Conservation (phyloP, 2,888 invertebrate species). For the Drosophila ustulata region DNA sequence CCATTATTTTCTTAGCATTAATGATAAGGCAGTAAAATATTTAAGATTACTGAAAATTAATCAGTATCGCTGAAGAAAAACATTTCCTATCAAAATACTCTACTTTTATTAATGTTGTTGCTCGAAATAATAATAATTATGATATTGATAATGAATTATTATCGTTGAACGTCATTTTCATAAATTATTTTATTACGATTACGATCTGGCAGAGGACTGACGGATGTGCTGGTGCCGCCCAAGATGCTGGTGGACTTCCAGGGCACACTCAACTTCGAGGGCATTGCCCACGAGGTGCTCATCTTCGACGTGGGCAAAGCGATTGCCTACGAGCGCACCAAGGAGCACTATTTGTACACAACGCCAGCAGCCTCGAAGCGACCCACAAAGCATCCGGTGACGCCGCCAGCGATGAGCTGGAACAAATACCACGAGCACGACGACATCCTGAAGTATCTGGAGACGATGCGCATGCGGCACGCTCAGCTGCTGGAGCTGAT, state of each 20-base stretch:
- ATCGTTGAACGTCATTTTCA: no score
- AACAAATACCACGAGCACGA: slow-evolving; percentile 89
- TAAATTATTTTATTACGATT: no score
- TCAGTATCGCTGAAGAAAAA: no score
- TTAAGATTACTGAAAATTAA: no score
- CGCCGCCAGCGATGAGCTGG: slow-evolving; percentile 87
- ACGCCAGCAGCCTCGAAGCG: slow-evolving; percentile 38
- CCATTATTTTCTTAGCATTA: no score
- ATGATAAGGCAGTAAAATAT: no score
- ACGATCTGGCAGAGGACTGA: slow-evolving; percentile 84
- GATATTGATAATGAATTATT: no score
- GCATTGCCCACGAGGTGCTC: slow-evolving; percentile 88
- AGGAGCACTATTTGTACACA: slow-evolving; percentile 84
- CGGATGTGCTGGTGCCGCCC: slow-evolving; percentile 91
- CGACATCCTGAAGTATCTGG: slow-evolving; percentile 89
- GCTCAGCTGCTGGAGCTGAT: slow-evolving; percentile 89
- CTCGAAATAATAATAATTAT: no score
- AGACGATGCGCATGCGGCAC: slow-evolving; percentile 88
- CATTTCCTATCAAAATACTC: no score
- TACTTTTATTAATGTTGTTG: no score
- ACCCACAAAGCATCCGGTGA: slow-evolving; percentile 42
- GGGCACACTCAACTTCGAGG: slow-evolving; percentile 87
- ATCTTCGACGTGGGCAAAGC: slow-evolving; percentile 91
- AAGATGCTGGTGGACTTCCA: slow-evolving; percentile 85
- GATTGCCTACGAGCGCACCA: slow-evolving; percentile 89